Evolutionary conservation across 2,888 invertebrate genomes (phyloP), one percentile per base, ranked within the genome.

Genomic region (Lordiphosa andalusiaca): DNA sequence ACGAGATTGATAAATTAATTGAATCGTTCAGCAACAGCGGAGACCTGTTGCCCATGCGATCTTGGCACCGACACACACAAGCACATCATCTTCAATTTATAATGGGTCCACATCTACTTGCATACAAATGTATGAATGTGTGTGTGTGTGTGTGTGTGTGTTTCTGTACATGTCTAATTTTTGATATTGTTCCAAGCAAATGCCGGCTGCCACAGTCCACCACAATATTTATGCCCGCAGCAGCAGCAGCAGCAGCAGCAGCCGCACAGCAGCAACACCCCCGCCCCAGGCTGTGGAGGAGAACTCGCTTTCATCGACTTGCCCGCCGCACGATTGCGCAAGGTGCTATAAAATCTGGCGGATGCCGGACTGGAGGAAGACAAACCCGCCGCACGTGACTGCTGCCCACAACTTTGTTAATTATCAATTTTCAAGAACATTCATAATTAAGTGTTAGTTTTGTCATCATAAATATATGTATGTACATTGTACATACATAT

Each of bases 1-100:
- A 71, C 72, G 61, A 72, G 84, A 83, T 71, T 80, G 73, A 83
- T 83, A 83, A 81, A 81, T 81, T 85, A 85, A 81, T 81, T 85
- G 81, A 85, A 85, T 83, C 84, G 83, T 75, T 85, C 80, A 81
- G 65, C 80, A 61, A 68, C 84, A 38, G 85, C 84, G 37, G 85
- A 64, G 76, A 81, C 80, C 85, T 81, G 80, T 81, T 81, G 85
- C 81, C 73, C 66, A 30, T 30, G 75, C 64, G 73, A 68, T 82
- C 75, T 75, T 16, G 9, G n/a, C 23, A 41, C 51, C 40, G 39
- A 23, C 44, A 44, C 4, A 35, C 41, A 16, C 30, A 53, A 16
- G 13, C 33, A 30, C 25, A 47, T 21, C 21, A 55, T 47, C 30
- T 51, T 69, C 63, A 59, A 53, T 40, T 30, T 33, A 53, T 40